A percentile compares a stretch with the other conserved stretches of the same genome.
Conservation (phyloP, 2,113 vertebrate species). For the Salvelinus alpinus region DNA sequence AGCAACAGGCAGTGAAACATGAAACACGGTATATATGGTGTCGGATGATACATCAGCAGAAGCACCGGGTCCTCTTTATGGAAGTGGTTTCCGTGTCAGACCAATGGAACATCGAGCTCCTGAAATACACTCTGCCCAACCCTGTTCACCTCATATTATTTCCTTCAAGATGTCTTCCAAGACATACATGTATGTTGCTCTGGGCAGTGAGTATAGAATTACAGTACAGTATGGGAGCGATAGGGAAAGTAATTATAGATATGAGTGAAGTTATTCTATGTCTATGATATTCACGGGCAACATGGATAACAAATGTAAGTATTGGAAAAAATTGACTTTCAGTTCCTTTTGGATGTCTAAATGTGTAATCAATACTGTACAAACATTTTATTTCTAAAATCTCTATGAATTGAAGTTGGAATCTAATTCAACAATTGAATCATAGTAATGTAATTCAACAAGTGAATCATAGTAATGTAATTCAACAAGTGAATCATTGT, state of each 20-base stretch:
- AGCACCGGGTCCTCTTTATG: constrained; percentile 83
- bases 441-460: too few relatives aligned
- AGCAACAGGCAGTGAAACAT: constrained; percentile 72
- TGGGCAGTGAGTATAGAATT: background rate
- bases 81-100: constrained; percentile 80
- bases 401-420: too few relatives aligned
- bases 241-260: too few relatives aligned
- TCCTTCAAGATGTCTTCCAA: constrained; percentile 11
- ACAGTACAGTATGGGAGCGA: background rate
- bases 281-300: too few relatives aligned
- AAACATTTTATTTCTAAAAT: too few relatives aligned
- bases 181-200: background rate
- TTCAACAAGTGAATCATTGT: too few relatives aligned
- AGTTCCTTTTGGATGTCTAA: too few relatives aligned
- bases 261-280: background rate
- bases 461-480: too few relatives aligned
- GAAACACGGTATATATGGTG: constrained; percentile 87
- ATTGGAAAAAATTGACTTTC: too few relatives aligned
- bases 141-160: constrained; percentile 50
- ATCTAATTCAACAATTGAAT: too few relatives aligned
- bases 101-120: constrained; percentile 82
- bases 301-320: too few relatives aligned
- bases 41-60: constrained; percentile 78
- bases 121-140: constrained; percentile 75
- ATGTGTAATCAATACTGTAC: too few relatives aligned